Percentiles rank a stretch among this genome's conserved stretches.
These are phyloP conservation scores for Brachypalpus laphriformis DNA, from an alignment of 2,888 invertebrate genomes.

Conservation along the genomic window DNA sequence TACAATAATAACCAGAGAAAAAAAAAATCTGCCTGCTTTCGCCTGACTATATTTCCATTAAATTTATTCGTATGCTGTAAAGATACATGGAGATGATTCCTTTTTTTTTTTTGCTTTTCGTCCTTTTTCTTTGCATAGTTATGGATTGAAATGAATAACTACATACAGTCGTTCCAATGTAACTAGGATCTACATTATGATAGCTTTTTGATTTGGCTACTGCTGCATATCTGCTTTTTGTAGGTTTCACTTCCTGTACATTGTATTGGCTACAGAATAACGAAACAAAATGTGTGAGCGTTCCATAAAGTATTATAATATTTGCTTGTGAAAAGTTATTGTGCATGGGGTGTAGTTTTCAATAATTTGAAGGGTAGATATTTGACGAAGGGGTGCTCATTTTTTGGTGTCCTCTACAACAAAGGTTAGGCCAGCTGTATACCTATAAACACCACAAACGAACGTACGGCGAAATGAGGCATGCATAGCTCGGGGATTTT, in stretches of 20 bases:
- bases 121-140: conserved; percentile 28
- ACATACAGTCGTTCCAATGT: conserved; percentile 6
- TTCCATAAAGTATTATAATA: background rate
- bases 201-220: conserved; percentile 39
- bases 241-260: conserved; percentile 9
- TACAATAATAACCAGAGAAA: conserved; percentile 57
- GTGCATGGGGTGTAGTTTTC: background rate
- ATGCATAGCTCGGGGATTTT: too few species aligned
- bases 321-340: conserved; percentile 6
- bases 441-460: too few species aligned
- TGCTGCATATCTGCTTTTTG: background rate
- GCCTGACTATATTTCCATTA: conserved; percentile 69
- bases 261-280: conserved; percentile 26
- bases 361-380: background rate
- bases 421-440: too few species aligned
- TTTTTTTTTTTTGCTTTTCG: background rate
- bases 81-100: conserved; percentile 37
- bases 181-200: conserved; percentile 11
- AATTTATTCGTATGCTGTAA: conserved; percentile 65
- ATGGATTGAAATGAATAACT: conserved; percentile 67
- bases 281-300: background rate
- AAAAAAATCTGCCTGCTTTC: conserved; percentile 56
- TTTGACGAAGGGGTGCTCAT: too few species aligned
- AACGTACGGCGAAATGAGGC: too few species aligned
- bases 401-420: too few species aligned